Base-by-base conservation (phyloP, 1,140 invertebrate species). In the Alviniconcha marisindica region DNA sequence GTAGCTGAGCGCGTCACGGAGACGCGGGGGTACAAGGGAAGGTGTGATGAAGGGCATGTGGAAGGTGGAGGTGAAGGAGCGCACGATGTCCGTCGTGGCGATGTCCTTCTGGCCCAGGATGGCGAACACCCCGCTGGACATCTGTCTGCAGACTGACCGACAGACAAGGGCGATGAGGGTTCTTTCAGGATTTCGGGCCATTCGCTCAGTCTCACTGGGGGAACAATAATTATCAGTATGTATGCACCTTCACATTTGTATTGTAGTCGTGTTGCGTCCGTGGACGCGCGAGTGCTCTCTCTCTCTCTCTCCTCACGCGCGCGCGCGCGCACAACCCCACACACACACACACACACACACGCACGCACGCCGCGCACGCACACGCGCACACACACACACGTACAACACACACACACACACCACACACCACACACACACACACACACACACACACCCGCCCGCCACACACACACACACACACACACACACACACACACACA, bases 31-130 rank as follows among this genome's bases (percentile, higher is more conserved):
- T 3, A 85, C 77, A 31, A 87, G 83, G 48, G 87, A 88, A 0
- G 90, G 86, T 0, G 87, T 98, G 40, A 99, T 95, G 91, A 98
- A 98, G 28, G 98, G 98, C 96, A 99, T 97, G 92, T 98, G 97
- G 93, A 98, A 99, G 5, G 97, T 98, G 92, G 98, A 98, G 87
- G 96, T 96, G 94, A 98, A 98, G 0, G 97, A 98, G 90, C 98
- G 97, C 51, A 99, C 95, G 28, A 97, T 98, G 93, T 98, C 96
- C 90, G 98, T 97, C 1, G 97, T 97, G 88, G 97, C 96, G 15
- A 97, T 96, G 85, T 96, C 96, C 28, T 98, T 97, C 12, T 97
- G 96, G 0, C 97, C 97, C 88, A 98, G 93, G 95, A 99, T 96
- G 0, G 97, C 96, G 90, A 96, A 97, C 77, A 98, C 97, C 18